Evolutionary conservation across 1,140 invertebrate genomes (phyloP), one percentile per base, ranked within the genome.

Genomic region (Bactericera cockerelli): DNA sequence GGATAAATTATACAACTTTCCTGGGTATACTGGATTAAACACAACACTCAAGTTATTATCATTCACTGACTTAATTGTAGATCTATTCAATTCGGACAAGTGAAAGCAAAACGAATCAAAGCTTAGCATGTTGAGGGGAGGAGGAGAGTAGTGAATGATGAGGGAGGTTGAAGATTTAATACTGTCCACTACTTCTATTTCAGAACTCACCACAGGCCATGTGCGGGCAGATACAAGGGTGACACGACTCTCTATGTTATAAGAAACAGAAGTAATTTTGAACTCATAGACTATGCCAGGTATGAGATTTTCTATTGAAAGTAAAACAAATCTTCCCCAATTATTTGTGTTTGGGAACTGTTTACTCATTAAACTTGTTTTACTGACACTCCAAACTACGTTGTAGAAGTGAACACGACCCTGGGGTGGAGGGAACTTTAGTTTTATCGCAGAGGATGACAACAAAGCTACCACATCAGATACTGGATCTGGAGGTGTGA

Each of bases 201-300:
- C 89, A 1, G 89, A 93, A 65, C 88, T 86, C 57, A 93, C 92
- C 49, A 93, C 75, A 4, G 91, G 91, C 77, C 83, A 82, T 57
- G 87, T 90, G 69, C 87, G 72, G 0, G 82, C 80, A 58, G 79
- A 79, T 59, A 87, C 73, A 57, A 78, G 79, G 25, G 81, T 85
- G 2, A 79, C 72, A 63, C 85, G 82, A 61, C 84, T 86, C 31
- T 81, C 72, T 16, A 87, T 74, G 59, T 77, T 77, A 66, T 88
- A 84, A 0, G 86, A 88, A 14, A 84, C 77, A 1, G 85, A 86
- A 67, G 79, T 80, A 60, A 90, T 82, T 49, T 80, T 77, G 63
- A 90, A 86, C 26, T 77, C 72, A 67, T 90, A 90, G 61, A 85
- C 78, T 1, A 87, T 79, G 1, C 88, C 88, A 6, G 87, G 85